Evolutionary conservation across 1,140 invertebrate genomes (phyloP).

Genomic region (Bombyx mandarina): DNA sequence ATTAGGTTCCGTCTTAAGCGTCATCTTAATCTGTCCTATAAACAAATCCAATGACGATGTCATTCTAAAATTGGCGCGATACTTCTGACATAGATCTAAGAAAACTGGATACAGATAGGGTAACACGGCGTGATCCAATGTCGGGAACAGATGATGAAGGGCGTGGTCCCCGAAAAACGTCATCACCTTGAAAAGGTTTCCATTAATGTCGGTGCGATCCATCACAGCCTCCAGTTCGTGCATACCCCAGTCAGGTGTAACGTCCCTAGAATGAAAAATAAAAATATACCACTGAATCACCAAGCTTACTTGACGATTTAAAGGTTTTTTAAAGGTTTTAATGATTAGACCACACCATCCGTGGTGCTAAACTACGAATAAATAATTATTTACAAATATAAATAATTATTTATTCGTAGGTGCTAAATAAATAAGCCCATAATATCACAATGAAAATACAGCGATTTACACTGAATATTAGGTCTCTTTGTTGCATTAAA

Average conservation of each 20-base stretch:
- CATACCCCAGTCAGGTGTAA: conserved; percentile 82
- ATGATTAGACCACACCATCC: too few species aligned
- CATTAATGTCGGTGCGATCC: conserved; percentile 79
- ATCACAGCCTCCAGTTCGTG: conserved; percentile 82
- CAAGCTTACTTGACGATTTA: too few species aligned
- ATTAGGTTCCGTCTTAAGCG: conserved; percentile 32
- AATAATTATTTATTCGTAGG: too few species aligned
- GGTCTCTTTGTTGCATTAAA: too few species aligned
- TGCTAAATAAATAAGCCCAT: too few species aligned
- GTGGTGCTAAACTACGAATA: too few species aligned
- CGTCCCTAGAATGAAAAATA: conserved; percentile 28
- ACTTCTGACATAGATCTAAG: conserved; percentile 79
- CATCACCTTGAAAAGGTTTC: conserved; percentile 77
- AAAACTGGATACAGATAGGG: conserved; percentile 77
- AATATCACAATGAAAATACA: too few species aligned
- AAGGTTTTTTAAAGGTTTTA: too few species aligned
- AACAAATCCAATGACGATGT: conserved; percentile 74
- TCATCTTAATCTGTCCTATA: conserved; percentile 76
- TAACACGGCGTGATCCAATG: conserved; percentile 82
- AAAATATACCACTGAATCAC: background rate
- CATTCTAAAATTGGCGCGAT: conserved; percentile 72
- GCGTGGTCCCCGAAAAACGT: conserved; percentile 83
- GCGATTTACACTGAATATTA: too few species aligned
- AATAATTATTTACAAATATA: too few species aligned
- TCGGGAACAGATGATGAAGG: conserved; percentile 87